phyloP scores from a whole-genome alignment of 2,888 invertebrate species.

The Meandrusa payeni region DNA sequence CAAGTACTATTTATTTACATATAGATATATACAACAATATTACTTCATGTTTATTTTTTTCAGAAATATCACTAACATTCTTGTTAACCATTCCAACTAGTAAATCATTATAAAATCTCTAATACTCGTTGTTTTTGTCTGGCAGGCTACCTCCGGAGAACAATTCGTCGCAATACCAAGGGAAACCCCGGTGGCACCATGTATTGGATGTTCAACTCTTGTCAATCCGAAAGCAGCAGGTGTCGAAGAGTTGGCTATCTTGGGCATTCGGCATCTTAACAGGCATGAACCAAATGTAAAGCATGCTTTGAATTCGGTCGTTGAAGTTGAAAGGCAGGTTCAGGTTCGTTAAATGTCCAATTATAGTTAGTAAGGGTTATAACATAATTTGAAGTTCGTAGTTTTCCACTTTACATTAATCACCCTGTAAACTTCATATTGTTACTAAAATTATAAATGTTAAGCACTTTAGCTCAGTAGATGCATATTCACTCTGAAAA shows the following conservation, averaged over 20 bases:
- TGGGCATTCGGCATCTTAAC: conserved; percentile 72
- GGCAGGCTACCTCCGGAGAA: conserved; percentile 72
- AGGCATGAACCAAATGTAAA: conserved; percentile 51
- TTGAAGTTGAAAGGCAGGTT: conserved; percentile 80
- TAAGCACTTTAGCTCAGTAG: no score
- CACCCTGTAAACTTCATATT: no score
- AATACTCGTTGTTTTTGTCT: conserved; percentile 28
- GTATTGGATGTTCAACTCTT: conserved; percentile 76
- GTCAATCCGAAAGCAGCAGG: conserved; percentile 75
- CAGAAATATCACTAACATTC: no score
- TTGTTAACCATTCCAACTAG: no score
- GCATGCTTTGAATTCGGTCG: conserved; percentile 64
- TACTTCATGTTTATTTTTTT: no score
- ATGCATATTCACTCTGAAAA: no score
- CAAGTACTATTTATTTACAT: no score
- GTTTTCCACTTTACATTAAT: not conserved
- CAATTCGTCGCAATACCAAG: conserved; percentile 73
- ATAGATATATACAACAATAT: no score
- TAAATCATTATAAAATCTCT: no score
- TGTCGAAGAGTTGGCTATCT: conserved; percentile 64
- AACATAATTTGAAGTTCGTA: not conserved
- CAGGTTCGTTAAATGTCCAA: conserved; percentile 47
- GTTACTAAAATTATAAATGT: not conserved
- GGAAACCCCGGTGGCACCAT: conserved; percentile 48
- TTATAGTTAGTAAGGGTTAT: not conserved